phyloP scores from a whole-genome alignment of 2,113 vertebrate genomes.

The Psittacara wagleri region DNA sequence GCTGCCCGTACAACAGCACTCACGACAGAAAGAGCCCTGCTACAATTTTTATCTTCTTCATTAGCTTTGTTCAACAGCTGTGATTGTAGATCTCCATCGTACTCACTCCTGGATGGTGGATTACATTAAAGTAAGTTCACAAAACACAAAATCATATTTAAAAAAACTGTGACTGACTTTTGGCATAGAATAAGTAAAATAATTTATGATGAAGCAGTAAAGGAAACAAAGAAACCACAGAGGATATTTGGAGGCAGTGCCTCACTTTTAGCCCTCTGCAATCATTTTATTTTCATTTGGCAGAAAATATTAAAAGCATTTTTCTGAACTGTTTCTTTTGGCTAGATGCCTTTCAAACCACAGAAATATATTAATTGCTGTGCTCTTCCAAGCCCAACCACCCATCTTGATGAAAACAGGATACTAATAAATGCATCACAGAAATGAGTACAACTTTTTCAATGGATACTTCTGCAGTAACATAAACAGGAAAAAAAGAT shows the following conservation, averaged over 20 bases:
- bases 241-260: not conserved
- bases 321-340: not conserved
- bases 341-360: not conserved
- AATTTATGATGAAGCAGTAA: not conserved
- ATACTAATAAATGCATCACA: not conserved
- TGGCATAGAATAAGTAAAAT: not conserved
- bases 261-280: not conserved
- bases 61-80: slow-evolving; percentile 97
- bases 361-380: not conserved
- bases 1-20: slow-evolving; percentile 93
- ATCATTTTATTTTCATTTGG: not conserved
- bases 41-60: slow-evolving; percentile 98
- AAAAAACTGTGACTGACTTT: not conserved
- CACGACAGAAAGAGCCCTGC: slow-evolving; percentile 93
- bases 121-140: not conserved
- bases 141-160: not conserved
- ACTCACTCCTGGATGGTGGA: slow-evolving; percentile 86
- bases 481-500: not conserved
- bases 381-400: not conserved
- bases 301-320: not conserved
- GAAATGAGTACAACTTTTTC: not conserved
- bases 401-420: not conserved
- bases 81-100: slow-evolving; percentile 96
- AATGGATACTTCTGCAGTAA: not conserved
- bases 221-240: not conserved